Conservation (phyloP, 2,113 vertebrate species). For the Loxodonta africana region DNA sequence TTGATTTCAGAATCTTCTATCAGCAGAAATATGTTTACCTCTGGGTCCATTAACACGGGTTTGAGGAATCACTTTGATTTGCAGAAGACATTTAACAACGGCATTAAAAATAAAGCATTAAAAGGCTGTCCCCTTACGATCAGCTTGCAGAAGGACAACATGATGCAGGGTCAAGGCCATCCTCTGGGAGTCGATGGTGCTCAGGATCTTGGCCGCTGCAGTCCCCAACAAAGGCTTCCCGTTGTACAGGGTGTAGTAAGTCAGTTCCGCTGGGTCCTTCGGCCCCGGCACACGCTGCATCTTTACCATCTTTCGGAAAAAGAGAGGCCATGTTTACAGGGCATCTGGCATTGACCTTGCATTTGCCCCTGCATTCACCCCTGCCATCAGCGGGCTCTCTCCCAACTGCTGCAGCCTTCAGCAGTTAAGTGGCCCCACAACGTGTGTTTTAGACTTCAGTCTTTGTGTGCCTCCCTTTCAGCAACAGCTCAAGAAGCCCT, state of each 20-base stretch:
- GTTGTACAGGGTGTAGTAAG: slow-evolving; percentile 95
- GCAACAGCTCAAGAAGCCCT: not conserved
- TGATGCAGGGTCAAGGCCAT: slow-evolving; percentile 98
- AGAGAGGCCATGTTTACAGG: slow-evolving; percentile 41
- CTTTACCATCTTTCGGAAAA: slow-evolving; percentile 94
- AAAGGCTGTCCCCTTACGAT: slow-evolving; percentile 91
- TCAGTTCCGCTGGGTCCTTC: slow-evolving; percentile 97
- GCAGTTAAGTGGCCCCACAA: not conserved
- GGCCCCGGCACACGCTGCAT: slow-evolving; percentile 94
- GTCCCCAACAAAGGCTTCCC: slow-evolving; percentile 94
- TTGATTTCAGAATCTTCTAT: not conserved
- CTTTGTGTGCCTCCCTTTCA: not conserved
- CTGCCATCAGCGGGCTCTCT: not conserved
- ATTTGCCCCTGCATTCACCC: not conserved
- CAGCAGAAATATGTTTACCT: not conserved
- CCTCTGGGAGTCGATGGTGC: slow-evolving; percentile 97
- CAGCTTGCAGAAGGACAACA: slow-evolving; percentile 97
- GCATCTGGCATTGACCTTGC: not conserved
- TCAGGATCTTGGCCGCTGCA: slow-evolving; percentile 96
- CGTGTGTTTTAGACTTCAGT: not conserved
- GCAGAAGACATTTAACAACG: not conserved
- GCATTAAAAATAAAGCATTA: not conserved
- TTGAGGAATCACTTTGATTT: not conserved
- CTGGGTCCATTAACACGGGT: not conserved
- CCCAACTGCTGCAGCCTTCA: not conserved